Base-by-base conservation (phyloP, 1,140 invertebrate genomes). In the Coenobita brevimanus region DNA sequence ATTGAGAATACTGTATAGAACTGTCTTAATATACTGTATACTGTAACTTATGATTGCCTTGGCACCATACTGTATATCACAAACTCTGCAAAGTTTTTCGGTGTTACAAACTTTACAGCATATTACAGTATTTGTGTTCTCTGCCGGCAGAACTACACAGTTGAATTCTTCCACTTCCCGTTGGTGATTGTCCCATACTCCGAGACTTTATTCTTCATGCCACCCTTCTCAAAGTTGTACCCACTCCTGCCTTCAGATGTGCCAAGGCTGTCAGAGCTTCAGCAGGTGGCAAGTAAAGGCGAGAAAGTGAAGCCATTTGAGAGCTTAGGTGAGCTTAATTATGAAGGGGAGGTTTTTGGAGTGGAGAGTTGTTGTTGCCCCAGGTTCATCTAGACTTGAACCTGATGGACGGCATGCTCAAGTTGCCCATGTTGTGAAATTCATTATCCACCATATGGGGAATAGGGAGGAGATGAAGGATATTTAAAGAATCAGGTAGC, bases 151-250 rank as follows among this genome's bases (percentile, higher is more conserved):
- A 92, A 92, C 91, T 92, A 93, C 91, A 93, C 93, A 69, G 94
- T 94, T 10, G 94, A 95, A 91, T 93, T 95, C 50, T 93, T 94
- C 21, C 94, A 95, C 90, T 92, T 94, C 78, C 95, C 95, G 62
- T 92, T 96, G 60, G 95, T 95, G 82, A 92, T 94, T 36, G 94
- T 94, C 30, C 91, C 93, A 69, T 92, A 95, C 41, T 94, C 93
- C 82, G 94, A 94, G 91, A 92, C 93, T 78, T 85, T 96, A 38
- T 95, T 96, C 91, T 92, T 95, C 0, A 95, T 95, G 43, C 95
- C 95, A 46, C 93, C 94, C 69, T 95, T 94, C 91, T 92, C 92
- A 43, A 92, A 94, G 50, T 76, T 95, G n/a, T 95, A 94, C 92
- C 95, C 95, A 67, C 91, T 94, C 30, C 93, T 94, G 82, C 92